phyloP scores from a whole-genome alignment of 1,140 invertebrate genomes.

The Aphidius ervi region DNA sequence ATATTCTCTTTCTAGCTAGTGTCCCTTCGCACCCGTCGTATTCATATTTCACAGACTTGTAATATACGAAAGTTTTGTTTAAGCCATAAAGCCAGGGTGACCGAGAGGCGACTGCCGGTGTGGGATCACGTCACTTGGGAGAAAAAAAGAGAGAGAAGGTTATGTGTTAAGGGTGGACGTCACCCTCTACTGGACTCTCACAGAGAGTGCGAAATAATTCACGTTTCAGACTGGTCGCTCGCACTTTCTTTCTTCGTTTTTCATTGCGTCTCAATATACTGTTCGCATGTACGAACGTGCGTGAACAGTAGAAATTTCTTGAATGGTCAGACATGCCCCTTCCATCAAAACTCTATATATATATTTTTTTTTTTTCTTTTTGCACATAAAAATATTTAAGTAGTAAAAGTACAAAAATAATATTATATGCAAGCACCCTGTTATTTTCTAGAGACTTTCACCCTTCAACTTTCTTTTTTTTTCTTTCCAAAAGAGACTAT shows the following conservation, averaged over 20 bases:
- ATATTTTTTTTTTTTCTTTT: background rate
- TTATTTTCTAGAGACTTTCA: no score
- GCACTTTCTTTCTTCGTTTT: conserved; percentile 5
- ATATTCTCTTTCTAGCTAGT: conserved; percentile 14
- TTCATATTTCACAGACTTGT: conserved; percentile 52
- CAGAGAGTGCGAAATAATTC: conserved; percentile 43
- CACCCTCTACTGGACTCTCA: conserved; percentile 37
- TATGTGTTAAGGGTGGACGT: conserved; percentile 25
- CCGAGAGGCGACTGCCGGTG: conserved; percentile 17
- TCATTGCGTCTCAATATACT: background rate
- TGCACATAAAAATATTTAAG: background rate
- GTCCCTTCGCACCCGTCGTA: conserved; percentile 27
- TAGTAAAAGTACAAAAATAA: no score
- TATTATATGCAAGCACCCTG: background rate
- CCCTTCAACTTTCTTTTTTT: no score
- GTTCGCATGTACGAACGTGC: background rate
- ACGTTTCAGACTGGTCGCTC: conserved; percentile 37
- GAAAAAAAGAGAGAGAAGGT: conserved; percentile 14
- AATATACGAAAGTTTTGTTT: conserved; percentile 54
- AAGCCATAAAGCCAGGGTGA: conserved; percentile 46
- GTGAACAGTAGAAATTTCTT: conserved; percentile 16
- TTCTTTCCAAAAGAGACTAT: no score
- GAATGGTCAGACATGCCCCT: conserved; percentile 10
- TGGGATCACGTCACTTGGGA: conserved; percentile 7
- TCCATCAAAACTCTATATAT: background rate